Evolutionary conservation across 1,140 invertebrate genomes (phyloP), one percentile per base, ranked within the genome.

Genomic region (Cotesia chilonis): DNA sequence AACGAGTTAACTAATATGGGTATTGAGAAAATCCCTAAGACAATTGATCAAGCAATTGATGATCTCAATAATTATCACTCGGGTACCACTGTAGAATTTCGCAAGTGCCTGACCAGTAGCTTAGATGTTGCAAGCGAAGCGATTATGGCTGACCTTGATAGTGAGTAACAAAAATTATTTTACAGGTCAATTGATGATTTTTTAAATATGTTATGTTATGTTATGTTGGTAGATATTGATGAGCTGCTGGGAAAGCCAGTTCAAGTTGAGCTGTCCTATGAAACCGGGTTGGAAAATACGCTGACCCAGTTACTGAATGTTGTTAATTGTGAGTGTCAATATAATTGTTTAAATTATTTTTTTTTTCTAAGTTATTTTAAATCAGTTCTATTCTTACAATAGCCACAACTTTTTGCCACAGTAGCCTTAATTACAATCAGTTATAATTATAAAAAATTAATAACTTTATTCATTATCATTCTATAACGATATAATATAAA

Each of bases 241-340:
- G 84, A 88, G 55, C 83, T 93, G 36, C 80, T 92, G n/a, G 92
- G 91, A 4, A 88, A 89, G 75, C 91, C 91, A 9, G 90, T 92
- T 70, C 91, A 92, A 81, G 81, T 84, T 36, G 88, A 91, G 71
- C 85, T 93, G 65, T 85, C 90, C 3, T 80, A 82, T 0, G 91
- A 93, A 82, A 92, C 90, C 35, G 91, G 91, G n/a, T 84, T 92
- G 17, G 90, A 92, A 75, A 83, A 90, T 9, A 90, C 90, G 54
- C 79, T 92, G 10, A 89, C 91, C 61, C 87, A 88, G 7, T 84
- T 93, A 36, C 80, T 88, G 17, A 90, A 91, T 77, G 88, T 93
- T 14, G 88, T 88, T 73, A 83, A 88, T 82, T 89, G 91, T 92
- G 87, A 86, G 74, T 17, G 2, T 4, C 3, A 28, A 28, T 3